Evolutionary conservation across 2,113 vertebrate species (phyloP).

Genomic region (Meriones unguiculatus): DNA sequence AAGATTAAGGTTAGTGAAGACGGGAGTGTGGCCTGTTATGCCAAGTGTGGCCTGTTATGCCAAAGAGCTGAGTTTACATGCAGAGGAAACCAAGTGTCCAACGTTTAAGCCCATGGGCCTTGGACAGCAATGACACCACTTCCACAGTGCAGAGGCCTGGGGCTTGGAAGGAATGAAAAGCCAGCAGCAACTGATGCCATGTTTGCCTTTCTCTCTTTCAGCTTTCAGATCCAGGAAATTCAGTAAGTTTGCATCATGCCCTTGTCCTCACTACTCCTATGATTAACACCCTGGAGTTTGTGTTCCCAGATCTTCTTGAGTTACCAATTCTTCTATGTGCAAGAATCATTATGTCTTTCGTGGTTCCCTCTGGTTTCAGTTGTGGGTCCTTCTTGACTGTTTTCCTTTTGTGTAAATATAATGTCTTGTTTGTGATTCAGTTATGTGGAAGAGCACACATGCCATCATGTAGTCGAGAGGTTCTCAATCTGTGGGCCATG

Average conservation of each 20-base stretch:
- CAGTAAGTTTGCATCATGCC: slow-evolving; percentile 65
- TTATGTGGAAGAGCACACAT: neutral
- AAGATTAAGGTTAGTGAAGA: neutral
- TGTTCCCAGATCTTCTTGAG: neutral
- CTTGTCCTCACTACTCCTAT: neutral
- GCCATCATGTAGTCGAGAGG: neutral
- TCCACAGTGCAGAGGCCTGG: neutral
- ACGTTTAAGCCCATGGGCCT: neutral
- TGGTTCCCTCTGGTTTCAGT: neutral
- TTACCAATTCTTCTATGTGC: neutral
- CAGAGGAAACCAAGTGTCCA: neutral
- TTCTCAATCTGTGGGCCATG: neutral
- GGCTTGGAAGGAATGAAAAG: neutral
- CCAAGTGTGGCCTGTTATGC: no score
- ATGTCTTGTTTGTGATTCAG: neutral
- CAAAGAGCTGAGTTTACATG: neutral
- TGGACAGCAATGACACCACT: neutral
- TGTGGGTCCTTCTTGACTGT: neutral
- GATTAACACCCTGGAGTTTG: neutral
- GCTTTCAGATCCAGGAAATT: slow-evolving; percentile 52
- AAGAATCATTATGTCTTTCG: slow-evolving; percentile 26
- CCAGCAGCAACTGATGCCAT: neutral
- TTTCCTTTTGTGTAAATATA: slow-evolving; percentile 26
- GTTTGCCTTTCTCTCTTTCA: slow-evolving; percentile 72
- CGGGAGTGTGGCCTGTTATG: neutral